Conservation (phyloP, 2,797 vertebrate genomes). For the Hyperoplus lanceolatus region DNA sequence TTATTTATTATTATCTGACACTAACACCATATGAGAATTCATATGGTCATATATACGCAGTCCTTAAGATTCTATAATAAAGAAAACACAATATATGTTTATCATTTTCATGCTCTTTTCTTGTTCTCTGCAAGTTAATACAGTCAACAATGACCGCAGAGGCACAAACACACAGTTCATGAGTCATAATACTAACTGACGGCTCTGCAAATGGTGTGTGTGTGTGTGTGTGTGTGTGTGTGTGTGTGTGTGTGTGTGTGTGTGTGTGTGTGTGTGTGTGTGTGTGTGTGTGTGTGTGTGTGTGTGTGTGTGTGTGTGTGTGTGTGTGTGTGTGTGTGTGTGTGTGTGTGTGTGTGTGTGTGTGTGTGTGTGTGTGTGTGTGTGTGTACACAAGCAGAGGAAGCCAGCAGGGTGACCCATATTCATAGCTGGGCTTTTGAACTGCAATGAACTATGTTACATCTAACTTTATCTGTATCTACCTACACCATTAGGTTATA, state of each 20-base stretch:
- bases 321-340: background rate
- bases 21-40: too few relatives aligned
- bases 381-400: background rate
- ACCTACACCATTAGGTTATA: background rate
- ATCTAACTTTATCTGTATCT: background rate
- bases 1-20: too few relatives aligned
- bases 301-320: background rate
- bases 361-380: background rate
- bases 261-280: background rate
- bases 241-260: too few relatives aligned
- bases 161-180: background rate
- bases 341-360: too few relatives aligned
- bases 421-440: slow-evolving; percentile 1
- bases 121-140: background rate
- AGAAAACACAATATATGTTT: background rate
- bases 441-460: slow-evolving; percentile 9
- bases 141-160: background rate
- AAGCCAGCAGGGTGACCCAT: slow-evolving; percentile 15
- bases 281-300: too few relatives aligned
- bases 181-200: slow-evolving; percentile 15
- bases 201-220: slow-evolving; percentile 9
- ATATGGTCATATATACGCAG: background rate
- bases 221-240: background rate
- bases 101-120: background rate
- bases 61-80: background rate